A percentile compares a stretch with the other conserved stretches of the same genome.
phyloP scores from a whole-genome alignment of 1,140 invertebrate genomes.

The Ips nitidus region DNA sequence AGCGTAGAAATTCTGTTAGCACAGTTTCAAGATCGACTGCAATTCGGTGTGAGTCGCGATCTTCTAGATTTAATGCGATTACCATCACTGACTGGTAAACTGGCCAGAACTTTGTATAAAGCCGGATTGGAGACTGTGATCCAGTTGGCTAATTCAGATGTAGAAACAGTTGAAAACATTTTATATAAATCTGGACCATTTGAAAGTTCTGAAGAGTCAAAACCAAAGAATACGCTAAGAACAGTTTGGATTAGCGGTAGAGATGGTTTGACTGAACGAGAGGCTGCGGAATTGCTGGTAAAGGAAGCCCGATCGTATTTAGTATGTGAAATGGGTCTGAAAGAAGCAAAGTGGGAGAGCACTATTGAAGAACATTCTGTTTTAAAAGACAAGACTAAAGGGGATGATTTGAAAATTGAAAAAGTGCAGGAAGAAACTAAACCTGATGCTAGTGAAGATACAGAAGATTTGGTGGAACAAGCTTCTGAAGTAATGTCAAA shows the following conservation, averaged over 20 bases:
- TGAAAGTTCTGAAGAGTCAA: slow-evolving; percentile 76
- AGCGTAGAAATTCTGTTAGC: slow-evolving; percentile 86
- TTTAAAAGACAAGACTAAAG: too few species aligned
- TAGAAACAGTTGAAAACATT: slow-evolving; percentile 71
- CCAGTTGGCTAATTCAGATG: slow-evolving; percentile 73
- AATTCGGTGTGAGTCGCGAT: slow-evolving; percentile 92
- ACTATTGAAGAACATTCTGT: background rate
- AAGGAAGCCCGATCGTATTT: slow-evolving; percentile 75
- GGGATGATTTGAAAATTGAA: background rate
- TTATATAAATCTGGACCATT: slow-evolving; percentile 81
- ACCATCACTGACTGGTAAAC: slow-evolving; percentile 78
- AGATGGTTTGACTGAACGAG: slow-evolving; percentile 75
- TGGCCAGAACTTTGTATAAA: slow-evolving; percentile 83
- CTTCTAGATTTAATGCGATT: slow-evolving; percentile 89
- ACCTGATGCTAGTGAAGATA: background rate
- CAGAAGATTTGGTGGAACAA: too few species aligned
- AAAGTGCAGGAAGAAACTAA: background rate
- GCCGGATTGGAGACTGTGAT: slow-evolving; percentile 78
- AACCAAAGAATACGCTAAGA: slow-evolving; percentile 68
- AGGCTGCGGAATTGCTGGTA: slow-evolving; percentile 81
- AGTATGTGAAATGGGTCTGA: slow-evolving; percentile 63
- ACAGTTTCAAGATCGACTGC: slow-evolving; percentile 91
- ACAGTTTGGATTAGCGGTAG: slow-evolving; percentile 82
- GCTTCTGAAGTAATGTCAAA: background rate
- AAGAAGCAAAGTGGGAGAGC: slow-evolving; percentile 60